These are phyloP conservation scores for Macrotis lagotis DNA, from an alignment of 2,113 vertebrate genomes.

Conservation along the genomic window DNA sequence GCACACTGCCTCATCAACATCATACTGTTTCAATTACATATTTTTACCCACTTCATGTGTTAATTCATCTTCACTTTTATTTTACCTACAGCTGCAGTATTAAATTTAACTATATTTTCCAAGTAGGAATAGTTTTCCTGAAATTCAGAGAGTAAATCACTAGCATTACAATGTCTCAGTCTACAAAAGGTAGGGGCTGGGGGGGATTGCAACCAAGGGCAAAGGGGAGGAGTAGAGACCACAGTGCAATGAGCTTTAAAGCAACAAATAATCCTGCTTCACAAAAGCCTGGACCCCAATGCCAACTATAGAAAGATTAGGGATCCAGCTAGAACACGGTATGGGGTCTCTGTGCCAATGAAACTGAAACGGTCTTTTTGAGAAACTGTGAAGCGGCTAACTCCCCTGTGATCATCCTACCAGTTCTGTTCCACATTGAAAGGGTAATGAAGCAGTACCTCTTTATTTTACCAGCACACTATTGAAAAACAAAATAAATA, in stretches of 20 bases:
- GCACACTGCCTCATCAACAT: slow-evolving; percentile 80
- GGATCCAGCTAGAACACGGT: slow-evolving; percentile 60
- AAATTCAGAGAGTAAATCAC: slow-evolving; percentile 73
- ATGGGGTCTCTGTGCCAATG: slow-evolving; percentile 59
- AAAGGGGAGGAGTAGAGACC: background rate
- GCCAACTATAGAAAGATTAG: slow-evolving; percentile 62
- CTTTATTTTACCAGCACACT: slow-evolving; percentile 58
- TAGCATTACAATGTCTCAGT: slow-evolving; percentile 61
- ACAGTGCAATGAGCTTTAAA: slow-evolving; percentile 53
- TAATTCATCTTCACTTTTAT: slow-evolving; percentile 75
- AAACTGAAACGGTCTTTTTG: slow-evolving; percentile 72
- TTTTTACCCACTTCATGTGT: slow-evolving; percentile 77
- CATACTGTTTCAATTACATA: slow-evolving; percentile 81
- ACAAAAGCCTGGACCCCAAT: slow-evolving; percentile 66
- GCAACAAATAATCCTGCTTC: slow-evolving; percentile 75
- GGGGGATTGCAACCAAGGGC: slow-evolving; percentile 33
- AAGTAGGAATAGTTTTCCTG: slow-evolving; percentile 70
- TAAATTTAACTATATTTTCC: slow-evolving; percentile 75
- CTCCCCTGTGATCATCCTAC: slow-evolving; percentile 74
- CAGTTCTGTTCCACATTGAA: slow-evolving; percentile 39
- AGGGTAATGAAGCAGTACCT: slow-evolving; percentile 67
- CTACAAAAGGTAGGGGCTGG: slow-evolving; percentile 58
- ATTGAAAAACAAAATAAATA: slow-evolving; percentile 57
- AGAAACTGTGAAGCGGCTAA: slow-evolving; percentile 65
- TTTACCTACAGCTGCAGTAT: slow-evolving; percentile 78